These are phyloP conservation scores for Gracilinanus agilis DNA, from an alignment of 2,113 vertebrate genomes.

Conservation along the genomic window DNA sequence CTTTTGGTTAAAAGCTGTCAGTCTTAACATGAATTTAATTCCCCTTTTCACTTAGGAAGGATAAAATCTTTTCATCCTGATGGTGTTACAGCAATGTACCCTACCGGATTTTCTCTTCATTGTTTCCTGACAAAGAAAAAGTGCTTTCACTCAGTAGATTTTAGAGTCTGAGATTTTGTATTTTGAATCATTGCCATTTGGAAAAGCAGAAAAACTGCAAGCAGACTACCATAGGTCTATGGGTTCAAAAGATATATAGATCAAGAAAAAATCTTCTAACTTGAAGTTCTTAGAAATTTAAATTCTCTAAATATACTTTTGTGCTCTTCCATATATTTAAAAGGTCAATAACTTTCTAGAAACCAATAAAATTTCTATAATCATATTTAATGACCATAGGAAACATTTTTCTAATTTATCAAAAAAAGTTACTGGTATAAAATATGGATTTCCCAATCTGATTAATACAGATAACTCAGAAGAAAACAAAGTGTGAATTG, in stretches of 20 bases:
- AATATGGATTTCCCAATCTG: slow-evolving; percentile 21
- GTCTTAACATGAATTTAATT: slow-evolving; percentile 14
- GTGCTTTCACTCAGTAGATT: not conserved
- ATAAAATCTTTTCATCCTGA: slow-evolving; percentile 5
- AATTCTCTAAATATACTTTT: slow-evolving; percentile 10
- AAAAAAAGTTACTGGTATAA: slow-evolving; percentile 13
- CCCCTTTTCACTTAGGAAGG: not conserved
- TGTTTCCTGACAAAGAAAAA: slow-evolving; percentile 25
- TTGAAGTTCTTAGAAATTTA: not conserved
- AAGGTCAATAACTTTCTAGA: slow-evolving; percentile 5
- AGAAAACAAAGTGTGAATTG: not conserved
- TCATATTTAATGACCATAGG: slow-evolving; percentile 13
- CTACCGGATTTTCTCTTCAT: slow-evolving; percentile 6
- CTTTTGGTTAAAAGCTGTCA: slow-evolving; percentile 23
- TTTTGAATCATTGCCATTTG: slow-evolving; percentile 27
- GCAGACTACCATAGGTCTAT: not conserved
- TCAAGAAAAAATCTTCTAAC: slow-evolving; percentile 10
- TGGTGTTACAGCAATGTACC: not conserved
- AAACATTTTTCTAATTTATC: slow-evolving; percentile 8
- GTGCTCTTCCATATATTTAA: slow-evolving; percentile 24
- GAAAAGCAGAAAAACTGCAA: not conserved
- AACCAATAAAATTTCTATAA: slow-evolving; percentile 31
- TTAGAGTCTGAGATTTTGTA: not conserved
- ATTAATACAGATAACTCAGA: not conserved
- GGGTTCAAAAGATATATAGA: slow-evolving; percentile 25